phyloP scores from a whole-genome alignment of 1,140 invertebrate species.

The Cydia strobilella region DNA sequence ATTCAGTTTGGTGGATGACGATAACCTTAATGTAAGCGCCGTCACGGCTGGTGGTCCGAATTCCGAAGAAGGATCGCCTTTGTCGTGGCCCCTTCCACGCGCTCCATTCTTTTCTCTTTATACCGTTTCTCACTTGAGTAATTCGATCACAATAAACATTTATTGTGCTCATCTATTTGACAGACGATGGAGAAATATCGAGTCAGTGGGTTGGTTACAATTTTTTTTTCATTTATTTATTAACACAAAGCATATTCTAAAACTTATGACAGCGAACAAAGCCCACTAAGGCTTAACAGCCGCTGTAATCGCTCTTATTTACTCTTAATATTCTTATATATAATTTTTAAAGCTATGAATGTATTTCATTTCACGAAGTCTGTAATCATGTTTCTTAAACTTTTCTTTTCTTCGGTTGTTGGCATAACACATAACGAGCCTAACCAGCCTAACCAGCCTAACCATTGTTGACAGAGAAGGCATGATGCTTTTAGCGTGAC shows the following conservation, averaged over 20 bases:
- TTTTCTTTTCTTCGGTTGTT: slow-evolving; percentile 39
- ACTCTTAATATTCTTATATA: too few relatives aligned
- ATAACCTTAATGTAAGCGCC: slow-evolving; percentile 79
- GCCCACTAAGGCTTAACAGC: too few relatives aligned
- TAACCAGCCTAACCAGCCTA: slow-evolving; percentile 36
- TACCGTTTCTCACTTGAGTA: slow-evolving; percentile 78
- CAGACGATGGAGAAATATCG: slow-evolving; percentile 74
- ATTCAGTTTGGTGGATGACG: slow-evolving; percentile 75
- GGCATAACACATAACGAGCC: slow-evolving; percentile 45
- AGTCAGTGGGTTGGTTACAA: slow-evolving; percentile 64
- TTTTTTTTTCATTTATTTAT: too few relatives aligned
- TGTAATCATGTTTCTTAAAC: slow-evolving; percentile 39
- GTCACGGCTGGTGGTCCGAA: slow-evolving; percentile 76
- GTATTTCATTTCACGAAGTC: too few relatives aligned
- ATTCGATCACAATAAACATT: slow-evolving; percentile 78
- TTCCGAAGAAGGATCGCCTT: slow-evolving; percentile 77
- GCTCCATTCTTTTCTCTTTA: slow-evolving; percentile 76
- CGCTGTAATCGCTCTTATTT: too few relatives aligned
- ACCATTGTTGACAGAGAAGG: slow-evolving; percentile 41
- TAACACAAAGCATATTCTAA: too few relatives aligned
- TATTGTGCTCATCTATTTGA: slow-evolving; percentile 75
- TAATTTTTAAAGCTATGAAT: too few relatives aligned
- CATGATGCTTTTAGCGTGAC: not conserved
- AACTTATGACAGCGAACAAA: too few relatives aligned
- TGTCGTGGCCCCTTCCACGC: slow-evolving; percentile 73